phyloP scores from a whole-genome alignment of 2,797 vertebrate genomes.

The Pogonophryne albipinna region DNA sequence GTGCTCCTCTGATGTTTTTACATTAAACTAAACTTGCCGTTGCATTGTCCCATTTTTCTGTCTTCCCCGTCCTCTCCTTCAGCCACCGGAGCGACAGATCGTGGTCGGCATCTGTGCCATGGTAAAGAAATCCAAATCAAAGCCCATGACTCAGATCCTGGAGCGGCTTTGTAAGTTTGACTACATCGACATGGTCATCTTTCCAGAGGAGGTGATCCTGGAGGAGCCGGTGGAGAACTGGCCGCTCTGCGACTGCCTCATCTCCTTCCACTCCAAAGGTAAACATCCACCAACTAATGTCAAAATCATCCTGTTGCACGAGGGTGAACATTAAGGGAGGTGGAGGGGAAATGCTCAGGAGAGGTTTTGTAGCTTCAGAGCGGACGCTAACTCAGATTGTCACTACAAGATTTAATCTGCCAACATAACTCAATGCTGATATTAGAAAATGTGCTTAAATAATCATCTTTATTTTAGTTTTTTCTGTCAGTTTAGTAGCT shows the following conservation, averaged over 20 bases:
- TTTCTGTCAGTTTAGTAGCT: too few species aligned
- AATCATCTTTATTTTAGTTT: too few species aligned
- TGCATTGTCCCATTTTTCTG: background rate
- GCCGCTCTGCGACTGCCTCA: constrained; percentile 97
- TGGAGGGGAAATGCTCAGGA: too few species aligned
- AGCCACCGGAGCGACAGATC: constrained; percentile 96
- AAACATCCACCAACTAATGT: constrained; percentile 12
- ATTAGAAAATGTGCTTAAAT: too few species aligned
- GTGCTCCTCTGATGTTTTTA: too few species aligned
- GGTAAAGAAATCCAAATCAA: constrained; percentile 99
- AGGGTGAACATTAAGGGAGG: too few species aligned
- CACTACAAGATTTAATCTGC: too few species aligned
- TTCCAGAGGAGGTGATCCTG: constrained; percentile 97
- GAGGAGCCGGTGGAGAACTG: constrained; percentile 97
- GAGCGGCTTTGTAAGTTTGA: constrained; percentile 98
- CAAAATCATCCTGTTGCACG: background rate
- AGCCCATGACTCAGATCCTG: constrained; percentile 99
- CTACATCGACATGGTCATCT: constrained; percentile 97
- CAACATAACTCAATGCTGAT: too few species aligned
- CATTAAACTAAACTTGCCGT: too few species aligned
- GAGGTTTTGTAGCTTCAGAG: too few species aligned
- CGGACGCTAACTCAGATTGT: too few species aligned
- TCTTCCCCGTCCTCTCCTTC: background rate
- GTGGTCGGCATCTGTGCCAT: constrained; percentile 98
- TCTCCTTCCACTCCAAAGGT: constrained; percentile 99